Base-by-base conservation (phyloP, 2,888 invertebrate genomes). In the Lasioglossum morio region DNA sequence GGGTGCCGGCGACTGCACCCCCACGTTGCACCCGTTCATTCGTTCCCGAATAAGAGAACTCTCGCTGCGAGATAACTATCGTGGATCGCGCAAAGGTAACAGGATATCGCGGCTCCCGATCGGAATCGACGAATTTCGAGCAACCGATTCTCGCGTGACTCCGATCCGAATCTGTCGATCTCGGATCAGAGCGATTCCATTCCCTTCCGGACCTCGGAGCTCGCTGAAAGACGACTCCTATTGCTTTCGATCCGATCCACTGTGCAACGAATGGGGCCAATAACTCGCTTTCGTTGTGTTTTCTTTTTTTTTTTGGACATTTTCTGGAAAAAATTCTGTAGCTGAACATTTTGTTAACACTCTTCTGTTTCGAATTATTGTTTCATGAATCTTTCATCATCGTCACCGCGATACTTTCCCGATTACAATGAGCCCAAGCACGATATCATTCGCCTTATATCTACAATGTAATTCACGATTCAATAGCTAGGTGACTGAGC, bases 111-210 rank as follows among this genome's bases (percentile, higher is more conserved):
- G 60, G 63, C 74, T 77, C 75, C 34, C 79, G 77, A 83, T 85
- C 83, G 82, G 84, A 70, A 89, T 89, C 82, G 88, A 88, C 81
- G 86, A 86, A 86, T 82, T 84, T 89, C 77, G 82, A 70, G 57
- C 73, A 84, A 70, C 76, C 69, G 80, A 77, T 77, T 77, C 80
- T 86, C 87, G 78, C 85, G 86, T 88, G 89, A 89, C 89, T 89
- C 86, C 79, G 74, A 75, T 83, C 80, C 80, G 76, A 82, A 89
- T 88, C 83, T 78, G 82, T 76, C 82, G 77, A 83, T 80, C 76
- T 81, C 63, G 70, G 69, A 77, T 70, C 78, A 48, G 19, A 84
- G 60, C 37, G 48, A 76, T 72, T 81, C 60, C 73, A 60, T 40
- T 72, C 69, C 34, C 48, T 7, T 57, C 57, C 57, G 34, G 37